Percentiles rank a stretch among this genome's conserved stretches.
Conservation (phyloP, 2,888 invertebrate species). For the Gibbula magus region DNA sequence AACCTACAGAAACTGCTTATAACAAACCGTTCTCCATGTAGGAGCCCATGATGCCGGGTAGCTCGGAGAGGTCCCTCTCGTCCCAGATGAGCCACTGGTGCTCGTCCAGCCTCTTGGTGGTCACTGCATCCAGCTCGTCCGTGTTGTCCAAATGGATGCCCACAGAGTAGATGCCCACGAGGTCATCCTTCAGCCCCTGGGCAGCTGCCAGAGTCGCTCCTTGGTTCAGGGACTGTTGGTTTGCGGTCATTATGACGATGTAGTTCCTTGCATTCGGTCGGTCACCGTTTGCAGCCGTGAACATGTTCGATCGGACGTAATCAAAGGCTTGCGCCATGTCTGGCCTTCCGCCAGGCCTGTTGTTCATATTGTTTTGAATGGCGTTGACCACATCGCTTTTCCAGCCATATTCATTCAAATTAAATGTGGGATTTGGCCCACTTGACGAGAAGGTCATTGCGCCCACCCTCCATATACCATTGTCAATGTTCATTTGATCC, state of each 20-base stretch:
- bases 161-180: slow-evolving; percentile 59
- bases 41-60: slow-evolving; percentile 48
- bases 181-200: slow-evolving; percentile 41
- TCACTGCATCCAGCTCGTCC: slow-evolving; percentile 53
- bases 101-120: slow-evolving; percentile 51
- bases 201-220: slow-evolving; percentile 33
- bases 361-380: slow-evolving; percentile 10
- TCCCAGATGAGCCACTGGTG: slow-evolving; percentile 44
- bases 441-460: slow-evolving; percentile 50
- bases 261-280: slow-evolving; percentile 50
- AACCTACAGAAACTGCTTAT: not conserved
- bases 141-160: slow-evolving; percentile 54
- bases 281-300: slow-evolving; percentile 48
- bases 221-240: slow-evolving; percentile 36
- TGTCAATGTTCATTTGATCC: slow-evolving; percentile 45
- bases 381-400: slow-evolving; percentile 15
- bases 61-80: slow-evolving; percentile 44
- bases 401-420: slow-evolving; percentile 43
- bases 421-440: slow-evolving; percentile 41
- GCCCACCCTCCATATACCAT: slow-evolving; percentile 55
- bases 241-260: slow-evolving; percentile 56
- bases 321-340: slow-evolving; percentile 51
- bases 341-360: slow-evolving; percentile 28
- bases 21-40: slow-evolving; percentile 9
- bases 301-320: slow-evolving; percentile 41